A percentile compares a stretch with the other conserved stretches of the same genome.
These are phyloP conservation scores for Drepanosiphum platanoidis DNA, from an alignment of 2,888 invertebrate species.

Conservation along the genomic window DNA sequence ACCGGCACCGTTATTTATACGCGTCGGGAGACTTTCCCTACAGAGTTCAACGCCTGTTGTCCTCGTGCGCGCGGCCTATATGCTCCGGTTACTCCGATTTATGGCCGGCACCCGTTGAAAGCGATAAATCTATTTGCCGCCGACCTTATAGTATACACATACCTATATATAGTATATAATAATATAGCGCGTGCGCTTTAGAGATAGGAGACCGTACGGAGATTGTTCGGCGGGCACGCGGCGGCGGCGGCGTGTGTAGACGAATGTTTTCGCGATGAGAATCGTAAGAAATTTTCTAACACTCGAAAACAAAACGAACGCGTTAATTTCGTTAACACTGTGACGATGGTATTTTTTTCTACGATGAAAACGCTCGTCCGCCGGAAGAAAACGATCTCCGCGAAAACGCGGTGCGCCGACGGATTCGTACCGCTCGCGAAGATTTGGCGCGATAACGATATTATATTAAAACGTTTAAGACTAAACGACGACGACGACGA, in stretches of 20 bases:
- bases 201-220: background rate
- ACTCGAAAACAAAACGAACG: background rate
- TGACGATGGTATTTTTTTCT: background rate
- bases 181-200: background rate
- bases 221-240: background rate
- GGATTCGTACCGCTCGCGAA: background rate
- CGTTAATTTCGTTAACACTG: background rate
- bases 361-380: background rate
- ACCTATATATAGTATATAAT: background rate
- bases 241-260: background rate
- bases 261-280: background rate
- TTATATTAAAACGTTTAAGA: slow-evolving; percentile 58
- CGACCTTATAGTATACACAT: background rate
- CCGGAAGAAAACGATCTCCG: background rate
- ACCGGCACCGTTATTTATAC: slow-evolving; percentile 60
- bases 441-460: slow-evolving; percentile 18
- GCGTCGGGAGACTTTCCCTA: slow-evolving; percentile 55
- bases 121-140: slow-evolving; percentile 53
- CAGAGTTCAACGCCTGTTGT: slow-evolving; percentile 44
- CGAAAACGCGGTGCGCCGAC: background rate
- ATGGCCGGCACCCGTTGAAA: slow-evolving; percentile 57
- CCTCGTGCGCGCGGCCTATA: background rate
- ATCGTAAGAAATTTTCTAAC: too few species aligned
- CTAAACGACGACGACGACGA: too few species aligned
- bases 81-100: slow-evolving; percentile 26